Base-by-base conservation (phyloP, 2,797 vertebrate genomes). In the Synaphobranchus kaupii region DNA sequence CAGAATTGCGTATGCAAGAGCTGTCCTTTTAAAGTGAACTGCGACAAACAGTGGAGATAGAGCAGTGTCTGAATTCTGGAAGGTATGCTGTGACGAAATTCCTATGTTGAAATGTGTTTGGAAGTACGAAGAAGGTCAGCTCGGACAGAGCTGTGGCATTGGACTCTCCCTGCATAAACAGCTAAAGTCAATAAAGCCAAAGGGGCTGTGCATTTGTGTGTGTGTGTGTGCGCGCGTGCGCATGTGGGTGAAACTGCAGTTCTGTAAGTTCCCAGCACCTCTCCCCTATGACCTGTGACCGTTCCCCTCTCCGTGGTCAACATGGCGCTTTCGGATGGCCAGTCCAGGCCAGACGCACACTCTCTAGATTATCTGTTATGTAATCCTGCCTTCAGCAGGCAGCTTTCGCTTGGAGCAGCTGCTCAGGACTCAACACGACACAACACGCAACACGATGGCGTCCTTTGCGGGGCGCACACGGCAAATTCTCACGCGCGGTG, bases 141-240 rank as follows among this genome's bases (percentile, higher is more conserved):
- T n/a, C 47, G 48, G 80, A 83, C 47, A 0, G n/a, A 56, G 50
- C 81, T 17, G 81, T 83, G 48, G 76, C 76, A 80, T 80, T 80
- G 76, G 44, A 50, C 76, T 80, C 44, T 80, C 76, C 44, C 76
- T 80, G 76, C 48, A 83, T 54, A 56, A 56, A 83, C 81, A 83
- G 81, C 50, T 83, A 56, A 83, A 54, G 81, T 83, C 52, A 56
- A 54, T 56, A 83, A 31, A 83, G 81, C 81, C 56, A 17, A 54
- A 50, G 44, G 63, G 44, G 13, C 4, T 80, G 39, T 50, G 76
- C 48, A 44, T 80, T 44, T 80, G 76, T 50, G 76, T 80, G 76
- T 80, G 76, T 80, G 76, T 80, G 76, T 80, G 76, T 48, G 63
- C 22, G 63, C 1, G 68, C 34, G 17, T 60, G 58, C 20, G 58